These are phyloP conservation scores for Ypsolopha scabrella DNA, from an alignment of 2,888 invertebrate genomes.

Conservation along the genomic window DNA sequence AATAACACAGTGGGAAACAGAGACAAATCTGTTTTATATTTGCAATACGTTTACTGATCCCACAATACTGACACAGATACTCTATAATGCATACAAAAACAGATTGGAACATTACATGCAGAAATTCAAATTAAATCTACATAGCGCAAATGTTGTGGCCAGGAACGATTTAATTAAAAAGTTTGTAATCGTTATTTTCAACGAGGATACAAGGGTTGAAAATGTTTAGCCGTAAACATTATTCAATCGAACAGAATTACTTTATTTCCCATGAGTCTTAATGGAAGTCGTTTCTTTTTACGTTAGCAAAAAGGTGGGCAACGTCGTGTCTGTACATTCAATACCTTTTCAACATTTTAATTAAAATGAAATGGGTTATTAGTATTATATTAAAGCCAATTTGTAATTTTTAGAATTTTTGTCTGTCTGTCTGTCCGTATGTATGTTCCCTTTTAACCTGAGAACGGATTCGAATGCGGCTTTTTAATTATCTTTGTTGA, in stretches of 20 bases:
- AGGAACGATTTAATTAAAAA: background rate
- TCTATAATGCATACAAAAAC: slow-evolving; percentile 6
- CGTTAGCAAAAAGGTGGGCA: background rate
- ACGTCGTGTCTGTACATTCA: too few species aligned
- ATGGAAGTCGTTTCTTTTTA: background rate
- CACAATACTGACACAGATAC: background rate
- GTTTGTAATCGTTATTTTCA: background rate
- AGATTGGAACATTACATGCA: background rate
- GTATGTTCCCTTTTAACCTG: too few species aligned
- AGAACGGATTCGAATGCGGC: too few species aligned
- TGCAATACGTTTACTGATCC: slow-evolving; percentile 7
- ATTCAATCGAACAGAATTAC: background rate
- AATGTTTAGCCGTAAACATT: background rate
- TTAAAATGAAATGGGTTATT: too few species aligned
- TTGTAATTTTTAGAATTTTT: too few species aligned
- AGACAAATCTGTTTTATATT: slow-evolving; percentile 42
- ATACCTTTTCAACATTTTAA: too few species aligned
- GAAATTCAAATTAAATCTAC: slow-evolving; percentile 1
- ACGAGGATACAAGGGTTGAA: background rate
- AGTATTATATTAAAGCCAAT: too few species aligned
- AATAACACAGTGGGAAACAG: slow-evolving; percentile 44
- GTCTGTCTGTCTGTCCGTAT: too few species aligned
- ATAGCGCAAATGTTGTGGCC: background rate
- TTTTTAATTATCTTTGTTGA: too few species aligned
- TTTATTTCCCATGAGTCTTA: background rate